Evolutionary conservation across 1,140 invertebrate genomes (phyloP), one percentile per base, ranked within the genome.

Genomic region (Condylostylus longicornis): DNA sequence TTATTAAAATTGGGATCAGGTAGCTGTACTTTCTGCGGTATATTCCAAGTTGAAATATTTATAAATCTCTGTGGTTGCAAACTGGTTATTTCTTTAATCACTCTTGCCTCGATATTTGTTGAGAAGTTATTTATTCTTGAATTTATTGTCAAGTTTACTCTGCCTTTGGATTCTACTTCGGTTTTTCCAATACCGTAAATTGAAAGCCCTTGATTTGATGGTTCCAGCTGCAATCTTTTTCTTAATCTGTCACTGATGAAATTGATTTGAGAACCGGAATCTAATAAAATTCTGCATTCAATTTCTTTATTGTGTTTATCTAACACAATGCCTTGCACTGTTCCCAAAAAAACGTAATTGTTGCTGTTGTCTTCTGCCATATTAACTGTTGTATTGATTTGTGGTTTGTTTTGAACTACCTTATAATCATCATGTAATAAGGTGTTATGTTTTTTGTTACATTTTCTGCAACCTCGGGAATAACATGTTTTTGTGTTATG

Each of bases 1-100:
- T 40, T 33, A 34, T 52, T 21, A 38, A 50, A 57, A n/a, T 35
- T 35, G 4, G 52, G 48, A 44, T 57, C 48, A 2, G 53, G 48
- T 30, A 57, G 32, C 43, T 25, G 15, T 17, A 38, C 32, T 18
- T 37, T 23, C 10, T 35, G 10, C n/a, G 37, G 33, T 33, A 48
- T 13, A 21, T 39, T 34, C 23, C 9, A 14, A 9, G 28, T n/a
- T n/a, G n/a, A n/a, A n/a, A n/a, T n/a, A n/a, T n/a, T 23, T 13
- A 30, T 23, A 14, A 33, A 12, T 21, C 18, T 29, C 9, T 21
- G 2, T 17, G 20, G 2, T 18, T 33, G 37, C 10, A 28, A 7
- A 17, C 27, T 17, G 3, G 37, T 9, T 10, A 38, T 30, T 18
- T 38, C 27, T 13, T 14, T 12, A 12, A 36, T 15, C 2, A 40